Conservation (phyloP, 2,797 vertebrate species). For the Antennarius maculatus region DNA sequence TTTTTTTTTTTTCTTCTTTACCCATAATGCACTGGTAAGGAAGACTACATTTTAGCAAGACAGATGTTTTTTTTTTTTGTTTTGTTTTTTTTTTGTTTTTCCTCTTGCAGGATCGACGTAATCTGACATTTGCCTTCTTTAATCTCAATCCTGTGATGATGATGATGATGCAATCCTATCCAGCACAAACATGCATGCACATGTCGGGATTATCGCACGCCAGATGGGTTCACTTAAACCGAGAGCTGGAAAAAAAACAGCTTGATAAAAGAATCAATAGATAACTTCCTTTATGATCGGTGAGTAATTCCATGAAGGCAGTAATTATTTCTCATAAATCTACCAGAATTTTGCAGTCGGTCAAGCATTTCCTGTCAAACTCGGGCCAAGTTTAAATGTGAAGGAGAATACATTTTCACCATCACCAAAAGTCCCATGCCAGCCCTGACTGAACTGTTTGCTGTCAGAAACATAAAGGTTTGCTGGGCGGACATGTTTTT, state of each 20-base stretch:
- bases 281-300: too few relatives aligned
- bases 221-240: not conserved
- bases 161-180: slow-evolving; percentile 4
- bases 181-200: slow-evolving; percentile 1
- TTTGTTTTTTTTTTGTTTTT: slow-evolving; percentile 14
- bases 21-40: slow-evolving; percentile 24
- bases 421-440: slow-evolving; percentile 45
- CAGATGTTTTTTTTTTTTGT: slow-evolving; percentile 36
- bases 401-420: slow-evolving; percentile 45
- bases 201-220: slow-evolving; percentile 19
- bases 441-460: slow-evolving; percentile 64
- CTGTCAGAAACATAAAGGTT: slow-evolving; percentile 70
- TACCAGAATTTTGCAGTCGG: slow-evolving; percentile 24
- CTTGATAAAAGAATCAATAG: too few relatives aligned
- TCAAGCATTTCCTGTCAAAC: slow-evolving; percentile 48
- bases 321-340: not conserved
- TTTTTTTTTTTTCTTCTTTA: slow-evolving; percentile 3
- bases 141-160: slow-evolving; percentile 37
- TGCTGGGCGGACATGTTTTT: slow-evolving; percentile 67
- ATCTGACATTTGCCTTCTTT: slow-evolving; percentile 43
- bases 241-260: not conserved
- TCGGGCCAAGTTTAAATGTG: slow-evolving; percentile 57
- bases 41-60: slow-evolving; percentile 27
- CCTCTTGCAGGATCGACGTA: slow-evolving; percentile 17
- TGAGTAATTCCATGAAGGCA: not conserved